Percentiles rank a stretch among this genome's conserved stretches.
phyloP scores from a whole-genome alignment of 2,888 invertebrate genomes.

The Idaea biselata region DNA sequence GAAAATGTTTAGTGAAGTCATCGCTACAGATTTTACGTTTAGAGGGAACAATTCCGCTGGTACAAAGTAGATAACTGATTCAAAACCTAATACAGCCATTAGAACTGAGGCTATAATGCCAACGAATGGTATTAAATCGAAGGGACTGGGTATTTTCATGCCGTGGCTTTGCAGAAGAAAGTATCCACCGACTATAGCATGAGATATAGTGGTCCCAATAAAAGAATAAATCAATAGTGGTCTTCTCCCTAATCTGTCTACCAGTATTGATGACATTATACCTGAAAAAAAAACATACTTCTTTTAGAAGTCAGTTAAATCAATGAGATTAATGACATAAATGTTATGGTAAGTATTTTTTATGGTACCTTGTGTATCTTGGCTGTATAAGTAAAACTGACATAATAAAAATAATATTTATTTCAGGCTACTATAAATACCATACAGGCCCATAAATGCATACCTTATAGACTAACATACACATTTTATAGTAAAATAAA shows the following conservation, averaged over 20 bases:
- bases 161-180: conserved; percentile 50
- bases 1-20: conserved; percentile 66
- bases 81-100: conserved; percentile 61
- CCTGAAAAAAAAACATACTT: conserved; percentile 44
- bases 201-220: conserved; percentile 44
- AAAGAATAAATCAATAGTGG: conserved; percentile 67
- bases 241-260: conserved; percentile 66
- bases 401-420: too few species aligned
- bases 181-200: conserved; percentile 52
- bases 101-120: conserved; percentile 57
- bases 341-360: too few species aligned
- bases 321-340: too few species aligned
- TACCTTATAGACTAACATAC: too few species aligned
- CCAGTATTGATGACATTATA: conserved; percentile 52
- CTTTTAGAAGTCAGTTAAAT: too few species aligned
- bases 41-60: conserved; percentile 79
- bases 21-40: conserved; percentile 75
- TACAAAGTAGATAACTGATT: conserved; percentile 65
- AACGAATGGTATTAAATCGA: conserved; percentile 58
- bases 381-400: too few species aligned
- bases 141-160: conserved; percentile 26
- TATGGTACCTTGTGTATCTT: too few species aligned
- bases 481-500: too few species aligned
- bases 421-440: too few species aligned
- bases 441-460: too few species aligned